Base-by-base conservation (phyloP, 2,888 invertebrate species). In the Tupiocoris notatus region DNA sequence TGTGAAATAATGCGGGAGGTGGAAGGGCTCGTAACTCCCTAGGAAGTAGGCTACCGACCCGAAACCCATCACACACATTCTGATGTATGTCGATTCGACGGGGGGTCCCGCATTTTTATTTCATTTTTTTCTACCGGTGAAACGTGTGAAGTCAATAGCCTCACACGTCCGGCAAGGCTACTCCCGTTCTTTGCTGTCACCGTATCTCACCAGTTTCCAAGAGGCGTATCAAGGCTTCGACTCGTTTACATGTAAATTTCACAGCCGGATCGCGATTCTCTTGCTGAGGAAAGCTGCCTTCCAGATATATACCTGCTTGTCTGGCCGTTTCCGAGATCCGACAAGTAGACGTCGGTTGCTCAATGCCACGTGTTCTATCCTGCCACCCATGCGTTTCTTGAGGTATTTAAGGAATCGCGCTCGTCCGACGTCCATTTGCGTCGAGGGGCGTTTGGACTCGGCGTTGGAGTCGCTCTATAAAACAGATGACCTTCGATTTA, bases 331-430 rank as follows among this genome's bases (percentile, higher is more conserved):
- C 67, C 67, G n/a, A 6, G 54, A 9, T n/a, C 21, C n/a, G 56
- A 68, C 68, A 68, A 68, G 39, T 39, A 12, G 39, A 24, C 23
- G 68, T 24, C 16, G 16, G 58, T 24, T 68, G 68, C n/a, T 9
- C 2, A 58, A 58, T 58, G 58, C 68, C 68, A 68, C 68, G 68
- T 68, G 68, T 68, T 68, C 57, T 68, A 56, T 68, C 16, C 68
- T 24, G 58, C 59, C 59, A n/a, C n/a, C 59, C 17, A 59, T 3
- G 39, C 39, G 39, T 39, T 39, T 12, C 3, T 39, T 3, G 39
- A 3, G 39, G 39, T 39, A 39, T 39, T 39, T 39, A 39, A 39
- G 39, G 39, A 39, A 39, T 39, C 39, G 39, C 39, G 39, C 39
- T 39, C 39, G 39, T 39, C 12, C 39, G 12, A 39, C 39, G 39